A percentile compares a stretch with the other conserved stretches of the same genome.
phyloP scores from a whole-genome alignment of 2,113 vertebrate genomes.

The Phycodurus eques region DNA sequence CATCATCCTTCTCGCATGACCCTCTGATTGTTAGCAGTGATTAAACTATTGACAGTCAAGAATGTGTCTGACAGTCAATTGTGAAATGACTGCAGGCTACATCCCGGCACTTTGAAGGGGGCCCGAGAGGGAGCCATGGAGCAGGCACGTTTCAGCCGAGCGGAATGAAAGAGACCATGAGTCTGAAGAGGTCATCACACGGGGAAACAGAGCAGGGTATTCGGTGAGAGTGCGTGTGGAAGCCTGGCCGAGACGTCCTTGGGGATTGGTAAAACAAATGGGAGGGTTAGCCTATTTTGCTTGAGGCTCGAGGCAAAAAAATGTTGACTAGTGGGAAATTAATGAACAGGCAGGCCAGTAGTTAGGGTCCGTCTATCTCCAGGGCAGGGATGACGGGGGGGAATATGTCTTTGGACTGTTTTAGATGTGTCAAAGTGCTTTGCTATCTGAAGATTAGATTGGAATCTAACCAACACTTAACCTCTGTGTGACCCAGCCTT shows the following conservation, averaged over 20 bases:
- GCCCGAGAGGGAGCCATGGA: constrained; percentile 48
- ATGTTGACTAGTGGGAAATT: constrained; percentile 62
- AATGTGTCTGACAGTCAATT: constrained; percentile 57
- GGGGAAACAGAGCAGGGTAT: constrained; percentile 42
- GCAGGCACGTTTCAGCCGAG: constrained; percentile 37
- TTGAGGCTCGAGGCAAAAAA: constrained; percentile 40
- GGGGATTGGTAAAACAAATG: constrained; percentile 43
- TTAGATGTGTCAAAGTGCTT: constrained; percentile 43
- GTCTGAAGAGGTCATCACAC: constrained; percentile 60
- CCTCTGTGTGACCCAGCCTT: constrained; percentile 27
- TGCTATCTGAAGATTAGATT: constrained; percentile 23
- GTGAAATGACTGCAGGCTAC: constrained; percentile 51
- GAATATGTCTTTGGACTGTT: constrained; percentile 32
- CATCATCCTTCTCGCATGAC: constrained; percentile 24
- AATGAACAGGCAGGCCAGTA: constrained; percentile 52
- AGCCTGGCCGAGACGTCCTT: constrained; percentile 23
- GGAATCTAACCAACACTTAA: constrained; percentile 20
- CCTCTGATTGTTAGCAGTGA: constrained; percentile 52
- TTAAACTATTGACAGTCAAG: constrained; percentile 46
- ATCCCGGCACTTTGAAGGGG: constrained; percentile 42
- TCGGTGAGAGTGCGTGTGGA: constrained; percentile 15
- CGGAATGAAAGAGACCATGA: constrained; percentile 64
- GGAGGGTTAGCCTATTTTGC: constrained; percentile 52
- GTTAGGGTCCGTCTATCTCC: constrained; percentile 34
- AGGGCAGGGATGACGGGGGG: constrained; percentile 13